phyloP scores from a whole-genome alignment of 2,888 invertebrate species.

The Drosophila prostipennis region DNA sequence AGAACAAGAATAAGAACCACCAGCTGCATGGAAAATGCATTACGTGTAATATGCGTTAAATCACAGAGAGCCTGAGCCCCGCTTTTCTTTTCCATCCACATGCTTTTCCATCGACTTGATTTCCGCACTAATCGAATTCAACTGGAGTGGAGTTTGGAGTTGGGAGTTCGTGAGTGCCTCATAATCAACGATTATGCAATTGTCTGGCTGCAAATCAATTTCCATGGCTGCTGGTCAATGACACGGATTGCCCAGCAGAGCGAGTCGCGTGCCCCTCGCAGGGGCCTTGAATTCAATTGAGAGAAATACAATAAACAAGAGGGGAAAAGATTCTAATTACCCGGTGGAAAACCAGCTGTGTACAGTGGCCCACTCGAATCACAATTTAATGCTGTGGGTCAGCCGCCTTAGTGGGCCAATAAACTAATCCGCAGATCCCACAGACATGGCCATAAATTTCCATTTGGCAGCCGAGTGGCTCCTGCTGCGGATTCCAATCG shows the following conservation, averaged over 20 bases:
- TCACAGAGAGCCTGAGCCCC: constrained; percentile 55
- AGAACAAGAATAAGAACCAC: not conserved
- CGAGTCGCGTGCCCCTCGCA: constrained; percentile 25
- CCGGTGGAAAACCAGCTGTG: not conserved
- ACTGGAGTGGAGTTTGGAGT: constrained; percentile 22
- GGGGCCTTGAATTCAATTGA: constrained; percentile 5
- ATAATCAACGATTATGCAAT: constrained; percentile 77
- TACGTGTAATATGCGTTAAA: constrained; percentile 76
- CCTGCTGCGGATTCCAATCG: constrained; percentile 44
- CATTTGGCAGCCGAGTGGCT: constrained; percentile 48
- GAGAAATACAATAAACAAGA: not conserved
- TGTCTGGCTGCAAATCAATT: constrained; percentile 72
- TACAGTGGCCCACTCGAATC: constrained; percentile 64
- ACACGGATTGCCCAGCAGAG: constrained; percentile 40
- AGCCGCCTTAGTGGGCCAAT: constrained; percentile 74
- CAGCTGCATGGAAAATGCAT: constrained; percentile 73
- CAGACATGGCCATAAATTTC: constrained; percentile 56
- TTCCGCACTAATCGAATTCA: constrained; percentile 75
- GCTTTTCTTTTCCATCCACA: constrained; percentile 45
- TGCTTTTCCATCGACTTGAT: constrained; percentile 70
- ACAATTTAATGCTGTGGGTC: constrained; percentile 78
- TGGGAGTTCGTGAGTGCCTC: constrained; percentile 37
- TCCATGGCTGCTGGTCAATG: constrained; percentile 67
- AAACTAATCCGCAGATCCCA: constrained; percentile 61
- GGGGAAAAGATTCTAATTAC: constrained; percentile 38